Evolutionary conservation across 2,797 vertebrate species (phyloP).

Genomic region (Aldrovandia affinis): DNA sequence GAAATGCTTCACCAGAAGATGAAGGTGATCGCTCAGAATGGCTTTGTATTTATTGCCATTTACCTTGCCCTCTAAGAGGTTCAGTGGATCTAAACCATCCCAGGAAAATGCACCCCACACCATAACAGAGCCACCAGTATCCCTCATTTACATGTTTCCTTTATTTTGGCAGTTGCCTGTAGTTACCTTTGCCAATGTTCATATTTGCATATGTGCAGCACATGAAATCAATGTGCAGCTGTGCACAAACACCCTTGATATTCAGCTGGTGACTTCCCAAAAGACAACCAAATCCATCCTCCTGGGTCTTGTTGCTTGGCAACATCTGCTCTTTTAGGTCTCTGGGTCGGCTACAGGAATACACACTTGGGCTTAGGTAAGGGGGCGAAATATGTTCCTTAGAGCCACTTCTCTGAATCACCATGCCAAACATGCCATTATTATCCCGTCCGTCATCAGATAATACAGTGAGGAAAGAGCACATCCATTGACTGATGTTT

Average conservation of each 20-base stretch:
- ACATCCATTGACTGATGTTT: not conserved
- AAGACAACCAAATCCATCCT: not conserved
- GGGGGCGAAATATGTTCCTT: not conserved
- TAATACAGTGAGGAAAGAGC: not conserved
- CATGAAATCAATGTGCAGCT: not conserved
- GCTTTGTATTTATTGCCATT: too few species aligned
- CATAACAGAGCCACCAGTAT: too few species aligned
- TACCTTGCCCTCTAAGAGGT: too few species aligned
- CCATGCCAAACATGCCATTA: not conserved
- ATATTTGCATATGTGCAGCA: not conserved
- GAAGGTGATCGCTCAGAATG: too few species aligned
- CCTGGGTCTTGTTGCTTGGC: constrained; percentile 3
- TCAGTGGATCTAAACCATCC: too few species aligned
- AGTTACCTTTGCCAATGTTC: too few species aligned
- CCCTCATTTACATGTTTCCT: too few species aligned
- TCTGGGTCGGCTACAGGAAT: not conserved
- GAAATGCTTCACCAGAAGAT: too few species aligned
- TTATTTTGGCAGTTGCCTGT: too few species aligned
- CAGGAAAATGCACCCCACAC: too few species aligned
- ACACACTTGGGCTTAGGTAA: not conserved
- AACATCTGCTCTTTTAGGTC: not conserved
- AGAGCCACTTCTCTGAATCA: not conserved
- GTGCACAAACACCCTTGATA: not conserved
- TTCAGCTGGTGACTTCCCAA: not conserved
- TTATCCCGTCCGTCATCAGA: not conserved